Evolutionary conservation across 2,888 invertebrate genomes (phyloP).

Genomic region (Apamea monoglypha): DNA sequence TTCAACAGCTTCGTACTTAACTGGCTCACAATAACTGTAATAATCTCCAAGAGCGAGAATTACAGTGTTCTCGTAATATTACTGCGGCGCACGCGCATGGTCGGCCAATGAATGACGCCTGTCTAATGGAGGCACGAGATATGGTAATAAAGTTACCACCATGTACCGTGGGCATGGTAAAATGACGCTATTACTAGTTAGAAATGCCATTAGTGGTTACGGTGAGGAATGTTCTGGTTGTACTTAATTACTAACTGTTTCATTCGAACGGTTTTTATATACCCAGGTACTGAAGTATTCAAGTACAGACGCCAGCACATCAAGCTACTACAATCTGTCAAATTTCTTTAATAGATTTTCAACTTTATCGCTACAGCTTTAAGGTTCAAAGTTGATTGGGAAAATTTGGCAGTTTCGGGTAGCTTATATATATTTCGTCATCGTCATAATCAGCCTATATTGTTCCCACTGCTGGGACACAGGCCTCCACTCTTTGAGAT

Average conservation of each 20-base stretch:
- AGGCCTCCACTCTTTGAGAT: too few species aligned
- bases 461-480: too few species aligned
- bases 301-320: too few species aligned
- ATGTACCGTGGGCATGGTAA: slow-evolving; percentile 36
- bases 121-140: slow-evolving; percentile 70
- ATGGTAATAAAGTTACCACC: slow-evolving; percentile 68
- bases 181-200: slow-evolving; percentile 33
- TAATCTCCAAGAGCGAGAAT: slow-evolving; percentile 45
- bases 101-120: slow-evolving; percentile 57
- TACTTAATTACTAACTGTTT: neutral
- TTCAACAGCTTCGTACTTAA: slow-evolving; percentile 39
- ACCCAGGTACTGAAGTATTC: too few species aligned
- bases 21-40: slow-evolving; percentile 44
- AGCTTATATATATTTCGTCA: too few species aligned
- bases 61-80: slow-evolving; percentile 55
- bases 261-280: neutral
- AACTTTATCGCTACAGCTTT: too few species aligned
- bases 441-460: too few species aligned
- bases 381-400: too few species aligned
- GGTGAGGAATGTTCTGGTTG: slow-evolving; percentile 19
- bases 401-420: too few species aligned
- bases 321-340: too few species aligned
- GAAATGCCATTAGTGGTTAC: slow-evolving; percentile 30
- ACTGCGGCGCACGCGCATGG: slow-evolving; percentile 43
- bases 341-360: too few species aligned